phyloP scores from a whole-genome alignment of 1,140 invertebrate genomes.

The Lamellibrachia luymesi region DNA sequence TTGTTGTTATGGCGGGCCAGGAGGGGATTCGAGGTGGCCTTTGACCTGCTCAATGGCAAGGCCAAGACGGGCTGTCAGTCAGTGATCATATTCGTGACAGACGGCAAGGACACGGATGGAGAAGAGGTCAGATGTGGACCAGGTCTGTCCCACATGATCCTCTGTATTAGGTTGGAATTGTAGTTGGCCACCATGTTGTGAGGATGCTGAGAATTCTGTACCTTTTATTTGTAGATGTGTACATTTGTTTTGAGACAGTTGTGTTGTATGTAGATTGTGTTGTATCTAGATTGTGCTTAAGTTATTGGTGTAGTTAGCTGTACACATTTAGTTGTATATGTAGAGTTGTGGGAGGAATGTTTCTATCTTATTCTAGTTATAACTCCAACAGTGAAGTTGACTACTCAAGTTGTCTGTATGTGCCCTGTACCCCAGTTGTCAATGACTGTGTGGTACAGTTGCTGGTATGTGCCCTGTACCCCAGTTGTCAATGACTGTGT shows the following conservation, averaged over 20 bases:
- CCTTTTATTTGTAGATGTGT: not conserved
- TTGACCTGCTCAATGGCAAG: slow-evolving; percentile 50
- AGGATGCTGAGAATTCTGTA: not conserved
- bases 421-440: not conserved
- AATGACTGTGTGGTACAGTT: no score
- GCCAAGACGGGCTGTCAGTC: slow-evolving; percentile 57
- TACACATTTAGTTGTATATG: not conserved
- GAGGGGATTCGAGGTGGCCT: slow-evolving; percentile 54
- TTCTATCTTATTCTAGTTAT: not conserved
- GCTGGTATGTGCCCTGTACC: not conserved
- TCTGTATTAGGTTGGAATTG: not conserved
- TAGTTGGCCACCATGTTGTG: not conserved
- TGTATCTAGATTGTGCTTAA: not conserved
- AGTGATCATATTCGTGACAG: slow-evolving; percentile 57
- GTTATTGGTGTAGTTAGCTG: not conserved
- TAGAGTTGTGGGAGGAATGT: not conserved
- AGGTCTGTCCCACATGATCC: slow-evolving; percentile 35
- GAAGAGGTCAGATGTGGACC: slow-evolving; percentile 59
- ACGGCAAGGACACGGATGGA: slow-evolving; percentile 57
- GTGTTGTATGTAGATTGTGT: no score
- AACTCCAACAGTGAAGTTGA: no score
- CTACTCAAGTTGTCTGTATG: not conserved
- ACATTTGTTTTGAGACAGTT: not conserved
- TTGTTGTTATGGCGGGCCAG: slow-evolving; percentile 32
- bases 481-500: no score